phyloP scores from a whole-genome alignment of 1,140 invertebrate genomes.

The Drosophila tristis region DNA sequence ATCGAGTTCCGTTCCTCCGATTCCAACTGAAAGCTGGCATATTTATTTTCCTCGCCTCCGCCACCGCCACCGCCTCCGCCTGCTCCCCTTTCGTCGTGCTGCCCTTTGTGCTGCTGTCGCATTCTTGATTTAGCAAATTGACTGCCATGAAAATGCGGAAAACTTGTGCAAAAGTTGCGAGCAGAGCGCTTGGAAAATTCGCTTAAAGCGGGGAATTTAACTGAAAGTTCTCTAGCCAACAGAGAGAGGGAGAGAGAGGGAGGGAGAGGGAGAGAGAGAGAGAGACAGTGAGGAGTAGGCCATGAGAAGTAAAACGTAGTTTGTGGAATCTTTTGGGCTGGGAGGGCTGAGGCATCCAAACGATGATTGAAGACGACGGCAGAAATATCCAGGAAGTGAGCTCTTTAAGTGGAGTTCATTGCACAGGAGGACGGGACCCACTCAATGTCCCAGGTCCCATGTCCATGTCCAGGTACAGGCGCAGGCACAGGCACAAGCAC shows the following conservation, averaged over 20 bases:
- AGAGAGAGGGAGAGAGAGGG: background rate
- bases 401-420: no score
- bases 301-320: background rate
- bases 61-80: no score
- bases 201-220: conserved; percentile 46
- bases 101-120: conserved; percentile 30
- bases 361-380: background rate
- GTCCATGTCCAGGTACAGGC: no score
- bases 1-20: conserved; percentile 37
- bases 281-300: background rate
- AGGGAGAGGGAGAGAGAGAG: background rate
- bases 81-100: no score
- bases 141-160: conserved; percentile 51
- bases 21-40: conserved; percentile 42
- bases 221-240: conserved; percentile 23
- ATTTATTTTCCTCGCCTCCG: conserved; percentile 32
- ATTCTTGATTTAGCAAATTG: conserved; percentile 61
- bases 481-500: no score
- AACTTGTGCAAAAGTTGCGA: conserved; percentile 50
- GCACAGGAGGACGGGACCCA: no score
- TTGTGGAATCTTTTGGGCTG: no score
- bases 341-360: background rate
- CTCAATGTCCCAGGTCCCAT: no score
- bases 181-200: conserved; percentile 20
- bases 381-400: no score